Percentiles rank a stretch among this genome's conserved stretches.
Evolutionary conservation across 1,140 invertebrate species (phyloP).

Genomic region (Paralvinella palmiformis): DNA sequence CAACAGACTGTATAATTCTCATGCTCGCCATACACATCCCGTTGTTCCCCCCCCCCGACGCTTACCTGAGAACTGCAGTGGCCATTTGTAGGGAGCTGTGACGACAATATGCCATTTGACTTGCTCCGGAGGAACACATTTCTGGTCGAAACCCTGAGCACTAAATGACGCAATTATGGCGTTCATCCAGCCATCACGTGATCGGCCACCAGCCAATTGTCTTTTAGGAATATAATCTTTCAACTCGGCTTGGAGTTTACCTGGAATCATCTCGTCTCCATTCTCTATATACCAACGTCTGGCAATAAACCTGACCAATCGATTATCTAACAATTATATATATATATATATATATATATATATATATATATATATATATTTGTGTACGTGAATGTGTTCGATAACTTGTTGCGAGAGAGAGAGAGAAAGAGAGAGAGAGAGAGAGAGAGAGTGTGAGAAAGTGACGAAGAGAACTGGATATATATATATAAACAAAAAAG

Average conservation of each 20-base stretch:
- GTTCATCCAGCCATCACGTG: slow-evolving; percentile 17
- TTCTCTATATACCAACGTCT: slow-evolving; percentile 17
- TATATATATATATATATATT: too few relatives aligned
- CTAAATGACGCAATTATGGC: slow-evolving; percentile 13
- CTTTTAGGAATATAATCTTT: slow-evolving; percentile 8
- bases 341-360: too few relatives aligned
- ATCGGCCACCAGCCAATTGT: neutral
- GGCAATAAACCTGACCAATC: slow-evolving; percentile 14
- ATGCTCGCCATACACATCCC: too few relatives aligned
- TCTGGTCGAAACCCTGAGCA: slow-evolving; percentile 50
- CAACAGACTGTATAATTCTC: too few relatives aligned
- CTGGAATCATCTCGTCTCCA: slow-evolving; percentile 1
- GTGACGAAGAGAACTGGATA: too few relatives aligned
- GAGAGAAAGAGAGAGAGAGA: too few relatives aligned
- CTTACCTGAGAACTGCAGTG: slow-evolving; percentile 18
- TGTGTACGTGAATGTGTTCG: too few relatives aligned
- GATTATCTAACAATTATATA: too few relatives aligned
- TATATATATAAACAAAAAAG: too few relatives aligned
- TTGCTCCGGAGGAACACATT: neutral
- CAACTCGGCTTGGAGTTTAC: slow-evolving; percentile 7
- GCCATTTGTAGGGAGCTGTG: slow-evolving; percentile 9
- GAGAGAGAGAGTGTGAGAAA: too few relatives aligned
- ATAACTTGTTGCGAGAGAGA: too few relatives aligned
- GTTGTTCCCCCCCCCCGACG: too few relatives aligned
- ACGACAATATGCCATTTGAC: slow-evolving; percentile 1